Evolutionary conservation across 2,888 invertebrate genomes (phyloP).

Genomic region (Catocala fraxini): DNA sequence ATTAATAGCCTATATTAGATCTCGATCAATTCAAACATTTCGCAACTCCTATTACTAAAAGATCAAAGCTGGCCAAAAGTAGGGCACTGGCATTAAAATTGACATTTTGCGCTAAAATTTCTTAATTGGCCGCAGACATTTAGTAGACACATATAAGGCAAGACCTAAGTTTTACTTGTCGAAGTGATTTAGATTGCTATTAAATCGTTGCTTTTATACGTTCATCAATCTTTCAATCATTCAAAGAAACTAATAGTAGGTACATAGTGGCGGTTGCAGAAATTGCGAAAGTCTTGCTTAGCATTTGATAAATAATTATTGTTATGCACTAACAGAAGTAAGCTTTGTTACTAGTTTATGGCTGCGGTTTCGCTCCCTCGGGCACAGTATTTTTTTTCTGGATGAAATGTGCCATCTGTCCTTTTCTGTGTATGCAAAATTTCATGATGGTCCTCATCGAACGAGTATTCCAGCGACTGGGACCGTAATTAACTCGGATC

Average conservation of each 20-base stretch:
- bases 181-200: conserved; percentile 11
- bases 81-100: conserved; percentile 23
- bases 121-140: conserved; percentile 30
- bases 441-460: too few species aligned
- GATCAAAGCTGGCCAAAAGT: conserved; percentile 12
- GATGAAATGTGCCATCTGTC: too few species aligned
- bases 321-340: too few species aligned
- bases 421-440: too few species aligned
- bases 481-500: too few species aligned
- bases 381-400: too few species aligned
- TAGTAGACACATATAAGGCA: conserved; percentile 18
- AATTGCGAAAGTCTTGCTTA: conserved; percentile 1
- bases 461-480: too few species aligned
- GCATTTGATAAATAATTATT: too few species aligned
- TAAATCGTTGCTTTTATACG: conserved; percentile 6
- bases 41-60: conserved; percentile 3
- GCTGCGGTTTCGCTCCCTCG: too few species aligned
- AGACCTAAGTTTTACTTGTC: conserved; percentile 10
- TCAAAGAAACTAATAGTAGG: conserved; percentile 8
- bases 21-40: conserved; percentile 11
- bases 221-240: conserved; percentile 22
- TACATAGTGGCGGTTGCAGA: conserved; percentile 4
- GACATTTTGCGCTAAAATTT: conserved; percentile 33
- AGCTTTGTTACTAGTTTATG: too few species aligned
- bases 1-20: conserved; percentile 5